Evolutionary conservation across 2,113 vertebrate genomes (phyloP), one percentile per base, ranked within the genome.

Genomic region (Ancistrus triradiatus): DNA sequence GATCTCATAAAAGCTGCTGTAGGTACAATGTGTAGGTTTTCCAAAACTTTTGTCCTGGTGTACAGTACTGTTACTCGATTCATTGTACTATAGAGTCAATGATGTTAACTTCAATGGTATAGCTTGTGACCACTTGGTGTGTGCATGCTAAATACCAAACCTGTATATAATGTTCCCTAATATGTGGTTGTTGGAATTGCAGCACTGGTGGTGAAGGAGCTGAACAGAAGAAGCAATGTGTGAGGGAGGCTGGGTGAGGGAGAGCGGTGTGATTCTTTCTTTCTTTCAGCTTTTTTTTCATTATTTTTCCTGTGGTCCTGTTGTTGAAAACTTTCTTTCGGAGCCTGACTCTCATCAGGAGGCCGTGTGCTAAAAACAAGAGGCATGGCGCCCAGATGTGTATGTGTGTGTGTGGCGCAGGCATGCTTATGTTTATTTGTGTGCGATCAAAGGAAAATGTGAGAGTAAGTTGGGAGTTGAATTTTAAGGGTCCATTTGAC

Each of bases 311-410:
- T 2, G 8, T 4, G 15, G 7, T 28, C 17, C 68, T 68, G 53
- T 71, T 67, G 53, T 66, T 69, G 21, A 78, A 78, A 77, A 56
- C 7, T 7, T 51, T 51, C 50, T 40, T 72, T 73, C 27, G 3
- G 27, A 80, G 69, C 61, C 60, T 27, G 56, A 76, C 70, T 79
- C 77, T 68, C 67, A 25, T 81, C 78, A 73, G 78, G 79, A 77
- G 64, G 77, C 78, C 75, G 60, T 40, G 25, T 62, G 56, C 67
- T 61, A 75, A 76, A 76, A 78, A 62, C 74, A 65, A 66, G 55
- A 43, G 57, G 73, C 70, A 83, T 86, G 83, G 77, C 66, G 77
- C 79, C 83, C 83, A 86, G 81, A 85, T 85, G 83, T 84, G 69
- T 68, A 65, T 49, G 63, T 66, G 67, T 77, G 56, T 48, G 49